Percentiles rank a stretch among this genome's conserved stretches.
Conservation (phyloP, 2,113 vertebrate species). For the Callospermophilus lateralis region DNA sequence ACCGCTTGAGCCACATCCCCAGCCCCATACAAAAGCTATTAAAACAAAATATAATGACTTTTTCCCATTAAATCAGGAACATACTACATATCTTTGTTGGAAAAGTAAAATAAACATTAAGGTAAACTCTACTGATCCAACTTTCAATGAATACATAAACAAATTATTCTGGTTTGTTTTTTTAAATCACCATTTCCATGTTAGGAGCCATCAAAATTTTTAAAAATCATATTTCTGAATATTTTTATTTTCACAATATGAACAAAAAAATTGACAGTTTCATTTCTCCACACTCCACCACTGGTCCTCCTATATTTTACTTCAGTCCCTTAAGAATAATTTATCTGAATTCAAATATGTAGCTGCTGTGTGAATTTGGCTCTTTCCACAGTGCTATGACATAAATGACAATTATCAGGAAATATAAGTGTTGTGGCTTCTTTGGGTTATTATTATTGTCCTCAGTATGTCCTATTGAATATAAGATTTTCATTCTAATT, state of each 20-base stretch:
- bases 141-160: slow-evolving; percentile 48
- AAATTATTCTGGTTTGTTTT: background rate
- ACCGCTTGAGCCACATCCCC: no score
- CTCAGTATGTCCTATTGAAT: background rate
- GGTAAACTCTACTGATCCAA: background rate
- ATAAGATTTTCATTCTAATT: background rate
- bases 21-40: no score
- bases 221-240: slow-evolving; percentile 21
- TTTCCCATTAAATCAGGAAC: background rate
- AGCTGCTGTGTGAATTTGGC: background rate
- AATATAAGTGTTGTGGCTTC: background rate
- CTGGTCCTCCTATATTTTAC: background rate
- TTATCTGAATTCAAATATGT: background rate
- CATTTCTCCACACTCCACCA: background rate
- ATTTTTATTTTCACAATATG: background rate
- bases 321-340: background rate
- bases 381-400: slow-evolving; percentile 19
- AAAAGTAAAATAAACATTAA: slow-evolving; percentile 58
- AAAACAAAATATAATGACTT: background rate
- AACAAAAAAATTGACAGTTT: background rate
- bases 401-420: background rate
- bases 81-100: background rate
- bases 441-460: background rate
- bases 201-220: background rate
- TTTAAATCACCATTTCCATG: background rate